phyloP scores from a whole-genome alignment of 2,888 invertebrate genomes.

The Andrena minutula region DNA sequence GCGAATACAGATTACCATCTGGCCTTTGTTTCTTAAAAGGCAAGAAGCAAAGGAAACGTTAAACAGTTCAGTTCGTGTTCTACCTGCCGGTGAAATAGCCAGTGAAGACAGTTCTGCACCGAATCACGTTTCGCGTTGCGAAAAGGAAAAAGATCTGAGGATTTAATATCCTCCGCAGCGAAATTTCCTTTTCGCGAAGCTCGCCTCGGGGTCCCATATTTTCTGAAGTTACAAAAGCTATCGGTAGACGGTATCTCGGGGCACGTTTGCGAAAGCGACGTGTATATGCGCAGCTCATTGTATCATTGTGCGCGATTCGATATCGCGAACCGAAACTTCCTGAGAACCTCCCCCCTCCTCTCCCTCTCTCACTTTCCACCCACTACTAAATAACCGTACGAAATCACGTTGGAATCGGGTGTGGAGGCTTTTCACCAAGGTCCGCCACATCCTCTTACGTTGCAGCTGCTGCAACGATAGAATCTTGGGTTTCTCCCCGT shows the following conservation, averaged over 20 bases:
- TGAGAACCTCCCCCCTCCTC: background rate
- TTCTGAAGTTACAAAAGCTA: constrained; percentile 27
- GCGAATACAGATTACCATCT: too few species aligned
- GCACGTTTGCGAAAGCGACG: constrained; percentile 18
- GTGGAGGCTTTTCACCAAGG: constrained; percentile 56
- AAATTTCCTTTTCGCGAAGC: background rate
- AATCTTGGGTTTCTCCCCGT: constrained; percentile 58
- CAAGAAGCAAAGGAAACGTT: too few species aligned
- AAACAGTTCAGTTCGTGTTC: too few species aligned
- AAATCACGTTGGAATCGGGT: constrained; percentile 50
- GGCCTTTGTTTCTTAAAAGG: too few species aligned
- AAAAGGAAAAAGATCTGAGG: too few species aligned
- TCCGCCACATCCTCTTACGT: constrained; percentile 62
- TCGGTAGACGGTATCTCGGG: constrained; percentile 10
- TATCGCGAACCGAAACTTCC: constrained; percentile 43
- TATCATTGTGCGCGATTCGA: constrained; percentile 52
- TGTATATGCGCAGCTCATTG: constrained; percentile 29
- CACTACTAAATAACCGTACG: constrained; percentile 52
- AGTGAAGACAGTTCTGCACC: too few species aligned
- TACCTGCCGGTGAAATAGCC: too few species aligned
- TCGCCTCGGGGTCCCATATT: background rate
- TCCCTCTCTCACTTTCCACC: background rate
- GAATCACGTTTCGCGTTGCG: too few species aligned
- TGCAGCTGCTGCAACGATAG: constrained; percentile 67
- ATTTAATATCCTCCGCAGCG: background rate